Conservation (phyloP, 2,113 vertebrate species). For the Bufo gargarizans region DNA sequence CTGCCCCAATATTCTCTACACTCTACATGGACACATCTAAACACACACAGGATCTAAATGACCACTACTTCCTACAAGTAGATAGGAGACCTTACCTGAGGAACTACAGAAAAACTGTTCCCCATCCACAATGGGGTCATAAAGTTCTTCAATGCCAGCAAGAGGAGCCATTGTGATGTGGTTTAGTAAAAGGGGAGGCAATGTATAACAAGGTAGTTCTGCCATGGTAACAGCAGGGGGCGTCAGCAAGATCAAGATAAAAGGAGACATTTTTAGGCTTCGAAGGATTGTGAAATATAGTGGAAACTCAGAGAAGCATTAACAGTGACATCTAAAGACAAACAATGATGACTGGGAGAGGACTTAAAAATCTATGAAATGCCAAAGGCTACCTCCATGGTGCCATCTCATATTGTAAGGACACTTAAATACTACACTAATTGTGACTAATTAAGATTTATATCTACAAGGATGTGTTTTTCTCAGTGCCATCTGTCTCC, state of each 20-base stretch:
- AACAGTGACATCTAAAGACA: neutral
- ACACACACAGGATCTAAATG: neutral
- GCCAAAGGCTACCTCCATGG: too few relatives aligned
- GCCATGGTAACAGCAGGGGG: neutral
- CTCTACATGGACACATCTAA: neutral
- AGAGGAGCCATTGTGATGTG: constrained; percentile 34
- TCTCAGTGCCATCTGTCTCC: too few relatives aligned
- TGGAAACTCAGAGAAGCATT: neutral
- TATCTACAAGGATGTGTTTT: too few relatives aligned
- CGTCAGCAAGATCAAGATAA: neutral
- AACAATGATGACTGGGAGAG: neutral
- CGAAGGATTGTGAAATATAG: neutral
- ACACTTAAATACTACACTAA: too few relatives aligned
- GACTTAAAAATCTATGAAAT: too few relatives aligned
- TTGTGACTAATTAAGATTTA: too few relatives aligned
- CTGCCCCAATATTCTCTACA: neutral
- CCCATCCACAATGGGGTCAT: neutral
- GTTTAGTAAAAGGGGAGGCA: neutral
- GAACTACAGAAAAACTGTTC: neutral
- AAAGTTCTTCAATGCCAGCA: constrained; percentile 34
- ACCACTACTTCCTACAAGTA: neutral
- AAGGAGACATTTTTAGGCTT: constrained; percentile 12
- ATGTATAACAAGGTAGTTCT: neutral
- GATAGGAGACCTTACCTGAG: neutral
- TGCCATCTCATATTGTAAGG: too few relatives aligned